phyloP scores from a whole-genome alignment of 2,797 vertebrate species.

The Ispidina lecontei region DNA sequence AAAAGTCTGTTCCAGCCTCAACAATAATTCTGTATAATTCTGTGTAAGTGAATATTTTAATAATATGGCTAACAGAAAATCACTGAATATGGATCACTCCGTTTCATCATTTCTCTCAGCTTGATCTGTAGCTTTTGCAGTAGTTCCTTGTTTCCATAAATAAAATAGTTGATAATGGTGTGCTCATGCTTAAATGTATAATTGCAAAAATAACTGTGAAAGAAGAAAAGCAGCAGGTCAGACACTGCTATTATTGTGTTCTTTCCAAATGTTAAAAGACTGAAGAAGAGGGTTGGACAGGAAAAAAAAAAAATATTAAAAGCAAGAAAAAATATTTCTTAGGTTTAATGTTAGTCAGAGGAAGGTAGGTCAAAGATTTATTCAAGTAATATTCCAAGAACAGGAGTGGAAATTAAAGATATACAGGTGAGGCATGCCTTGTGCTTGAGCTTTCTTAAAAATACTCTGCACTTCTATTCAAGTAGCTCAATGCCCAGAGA shows the following conservation, averaged over 20 bases:
- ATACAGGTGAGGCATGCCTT: not conserved
- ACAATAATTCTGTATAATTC: too few relatives aligned
- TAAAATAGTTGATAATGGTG: not conserved
- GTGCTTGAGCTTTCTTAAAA: not conserved
- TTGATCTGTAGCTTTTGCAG: not conserved
- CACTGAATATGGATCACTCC: not conserved
- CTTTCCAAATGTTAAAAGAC: not conserved
- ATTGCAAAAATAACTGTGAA: not conserved
- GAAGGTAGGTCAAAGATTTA: not conserved
- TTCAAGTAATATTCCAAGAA: not conserved
- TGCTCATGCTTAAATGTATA: not conserved
- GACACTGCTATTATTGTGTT: not conserved
- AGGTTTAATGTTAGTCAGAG: not conserved
- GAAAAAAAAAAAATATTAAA: not conserved
- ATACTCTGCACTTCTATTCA: not conserved
- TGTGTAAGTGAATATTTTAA: not conserved
- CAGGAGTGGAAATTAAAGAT: not conserved
- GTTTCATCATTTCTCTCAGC: not conserved
- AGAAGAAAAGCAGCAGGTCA: not conserved
- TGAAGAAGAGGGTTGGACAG: not conserved
- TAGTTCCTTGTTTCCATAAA: not conserved
- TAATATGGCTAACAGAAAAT: not conserved
- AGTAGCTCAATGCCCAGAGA: not conserved
- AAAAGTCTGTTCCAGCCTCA: too few relatives aligned
- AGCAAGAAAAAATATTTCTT: not conserved